Evolutionary conservation across 1,140 invertebrate species (phyloP).

Genomic region (Hylaeus volcanicus): DNA sequence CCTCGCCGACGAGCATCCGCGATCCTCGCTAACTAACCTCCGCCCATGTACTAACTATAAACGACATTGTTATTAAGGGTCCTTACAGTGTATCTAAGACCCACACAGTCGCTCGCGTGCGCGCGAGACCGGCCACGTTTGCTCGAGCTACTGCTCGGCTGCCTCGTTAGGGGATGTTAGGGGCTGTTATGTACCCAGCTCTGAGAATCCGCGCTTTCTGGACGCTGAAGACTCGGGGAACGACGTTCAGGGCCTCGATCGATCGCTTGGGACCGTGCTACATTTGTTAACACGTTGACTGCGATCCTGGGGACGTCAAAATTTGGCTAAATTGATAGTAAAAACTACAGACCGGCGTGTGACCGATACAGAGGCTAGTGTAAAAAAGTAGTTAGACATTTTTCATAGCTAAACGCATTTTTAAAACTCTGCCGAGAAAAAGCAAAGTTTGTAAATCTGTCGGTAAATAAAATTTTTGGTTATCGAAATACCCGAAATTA

Average conservation of each 20-base stretch:
- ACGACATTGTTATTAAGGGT: conserved; percentile 75
- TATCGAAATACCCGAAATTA: too few relatives aligned
- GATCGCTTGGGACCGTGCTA: neutral
- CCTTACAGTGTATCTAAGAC: conserved; percentile 44
- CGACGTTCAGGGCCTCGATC: neutral
- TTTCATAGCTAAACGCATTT: too few relatives aligned
- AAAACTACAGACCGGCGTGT: too few relatives aligned
- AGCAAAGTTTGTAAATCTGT: too few relatives aligned
- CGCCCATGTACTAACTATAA: conserved; percentile 70
- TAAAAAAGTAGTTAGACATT: too few relatives aligned
- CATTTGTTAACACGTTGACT: too few relatives aligned
- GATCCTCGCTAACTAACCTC: conserved; percentile 72
- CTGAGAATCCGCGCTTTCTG: conserved; percentile 12
- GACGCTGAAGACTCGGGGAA: neutral
- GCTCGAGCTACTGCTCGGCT: conserved; percentile 19
- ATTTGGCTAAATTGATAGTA: too few relatives aligned
- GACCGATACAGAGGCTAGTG: too few relatives aligned
- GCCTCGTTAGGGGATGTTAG: conserved; percentile 68
- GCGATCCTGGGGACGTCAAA: too few relatives aligned
- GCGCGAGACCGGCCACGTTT: conserved; percentile 15
- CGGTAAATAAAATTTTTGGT: too few relatives aligned
- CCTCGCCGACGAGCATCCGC: conserved; percentile 38
- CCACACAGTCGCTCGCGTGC: conserved; percentile 25
- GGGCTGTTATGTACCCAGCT: neutral
- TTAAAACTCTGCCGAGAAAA: too few relatives aligned